phyloP scores from a whole-genome alignment of 2,797 vertebrate species.

The Smutsia gigantea region DNA sequence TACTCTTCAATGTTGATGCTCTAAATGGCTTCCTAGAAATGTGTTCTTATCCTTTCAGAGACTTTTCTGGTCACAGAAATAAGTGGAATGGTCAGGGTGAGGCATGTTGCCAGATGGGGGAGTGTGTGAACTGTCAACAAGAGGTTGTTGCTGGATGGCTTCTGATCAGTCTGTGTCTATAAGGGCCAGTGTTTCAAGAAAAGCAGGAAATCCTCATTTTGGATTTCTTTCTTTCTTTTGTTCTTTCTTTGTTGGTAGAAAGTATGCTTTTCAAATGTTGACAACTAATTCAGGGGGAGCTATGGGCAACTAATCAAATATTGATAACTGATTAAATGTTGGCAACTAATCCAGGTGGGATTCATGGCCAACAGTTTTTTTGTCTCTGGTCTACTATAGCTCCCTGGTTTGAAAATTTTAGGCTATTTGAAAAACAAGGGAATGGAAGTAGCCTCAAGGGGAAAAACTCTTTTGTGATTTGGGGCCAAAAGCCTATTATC shows the following conservation, averaged over 20 bases:
- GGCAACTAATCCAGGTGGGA: background rate
- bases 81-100: background rate
- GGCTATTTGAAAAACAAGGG: background rate
- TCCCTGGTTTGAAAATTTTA: slow-evolving; percentile 43
- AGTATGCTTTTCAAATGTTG: slow-evolving; percentile 29
- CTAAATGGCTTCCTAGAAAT: background rate
- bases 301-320: background rate
- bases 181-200: background rate
- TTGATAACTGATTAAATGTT: background rate
- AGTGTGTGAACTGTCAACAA: background rate
- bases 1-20: background rate
- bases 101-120: background rate
- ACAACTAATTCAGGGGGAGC: background rate
- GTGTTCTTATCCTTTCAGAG: background rate
- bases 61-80: background rate
- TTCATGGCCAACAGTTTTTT: background rate
- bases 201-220: background rate
- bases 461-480: background rate
- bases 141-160: background rate
- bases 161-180: background rate
- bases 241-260: background rate
- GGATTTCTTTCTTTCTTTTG: background rate
- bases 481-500: slow-evolving; percentile 17
- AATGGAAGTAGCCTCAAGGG: slow-evolving; percentile 40
- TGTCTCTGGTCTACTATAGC: background rate